Evolutionary conservation across 2,797 vertebrate species (phyloP), one percentile per base, ranked within the genome.

Genomic region (Takifugu ocellatus): DNA sequence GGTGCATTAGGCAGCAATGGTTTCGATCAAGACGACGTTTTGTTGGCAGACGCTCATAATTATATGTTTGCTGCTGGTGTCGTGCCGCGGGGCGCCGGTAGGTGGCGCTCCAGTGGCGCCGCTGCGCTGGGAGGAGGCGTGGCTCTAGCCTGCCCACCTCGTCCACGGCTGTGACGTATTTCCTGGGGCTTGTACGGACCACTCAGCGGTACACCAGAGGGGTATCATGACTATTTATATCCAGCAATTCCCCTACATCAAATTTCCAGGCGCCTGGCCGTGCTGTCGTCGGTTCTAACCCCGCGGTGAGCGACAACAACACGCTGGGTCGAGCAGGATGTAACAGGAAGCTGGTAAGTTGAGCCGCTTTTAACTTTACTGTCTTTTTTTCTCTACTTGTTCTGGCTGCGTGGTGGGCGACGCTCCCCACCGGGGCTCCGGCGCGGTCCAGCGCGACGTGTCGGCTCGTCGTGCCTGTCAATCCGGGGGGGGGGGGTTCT

Each of bases 111-210:
- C 61, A 49, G 69, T 79, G 47, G 75, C 69, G 76, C 67, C 0
- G 51, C 61, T 61, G 33, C 42, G 17, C 65, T 7, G 11, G 21
- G 3, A 75, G 82, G 54, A 82, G 83, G 81, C 63, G 84, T 78
- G 65, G 68, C 77, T 75, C 45, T 49, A 74, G 49, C 71, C 75
- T 79, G 71, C 61, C 65, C 52, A 51, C 79, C 68, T 46, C 44
- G 75, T 84, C 82, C 84, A 31, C 67, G 51, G 62, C 52, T 52
- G 79, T 92, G 90, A 93, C 92, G 92, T 91, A 90, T 91, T 93
- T 93, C 92, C 91, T 92, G 90, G 86, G 89, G 90, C 87, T 87
- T 62, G 84, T 68, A 63, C 68, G 59, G 84, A 86, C 83, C 83
- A 87, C 80, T 89, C 87, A 82, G 82, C 58, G 78, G 73, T 67